Evolutionary conservation across 2,113 vertebrate genomes (phyloP).

Genomic region (Edolisoma coerulescens): DNA sequence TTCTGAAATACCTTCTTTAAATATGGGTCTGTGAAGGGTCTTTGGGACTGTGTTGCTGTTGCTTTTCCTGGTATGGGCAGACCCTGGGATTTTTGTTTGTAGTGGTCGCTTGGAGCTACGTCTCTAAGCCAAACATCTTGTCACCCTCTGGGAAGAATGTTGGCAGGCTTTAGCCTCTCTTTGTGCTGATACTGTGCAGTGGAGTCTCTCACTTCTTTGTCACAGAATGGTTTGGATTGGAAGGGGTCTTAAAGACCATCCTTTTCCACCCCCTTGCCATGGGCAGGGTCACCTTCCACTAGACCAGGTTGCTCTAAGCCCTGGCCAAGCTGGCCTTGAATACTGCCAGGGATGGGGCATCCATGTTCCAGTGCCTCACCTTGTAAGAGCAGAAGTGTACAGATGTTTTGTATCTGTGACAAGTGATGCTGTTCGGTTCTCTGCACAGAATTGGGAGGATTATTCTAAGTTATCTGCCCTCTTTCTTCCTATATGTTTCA

Average conservation of each 20-base stretch:
- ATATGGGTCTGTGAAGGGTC: rapidly evolving
- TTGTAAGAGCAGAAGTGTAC: background rate
- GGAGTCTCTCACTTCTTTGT: background rate
- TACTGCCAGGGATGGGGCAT: background rate
- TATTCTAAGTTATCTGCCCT: background rate
- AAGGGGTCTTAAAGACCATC: background rate
- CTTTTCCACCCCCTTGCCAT: background rate
- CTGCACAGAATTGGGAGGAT: background rate
- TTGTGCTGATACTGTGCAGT: background rate
- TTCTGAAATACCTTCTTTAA: background rate
- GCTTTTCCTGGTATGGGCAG: rapidly evolving
- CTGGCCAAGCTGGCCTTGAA: background rate
- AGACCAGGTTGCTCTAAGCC: background rate
- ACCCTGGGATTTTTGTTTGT: background rate
- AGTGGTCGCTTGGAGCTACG: rapidly evolving
- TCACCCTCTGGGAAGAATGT: background rate
- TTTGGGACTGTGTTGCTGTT: background rate
- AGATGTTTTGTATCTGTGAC: background rate
- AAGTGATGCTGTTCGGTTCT: background rate
- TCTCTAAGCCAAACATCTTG: background rate
- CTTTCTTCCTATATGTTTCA: background rate
- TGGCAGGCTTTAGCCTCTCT: background rate
- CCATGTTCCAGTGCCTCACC: background rate
- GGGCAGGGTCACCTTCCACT: background rate
- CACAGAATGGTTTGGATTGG: background rate